These are phyloP conservation scores for Thryonomys swinderianus DNA, from an alignment of 2,113 vertebrate genomes.

Conservation along the genomic window DNA sequence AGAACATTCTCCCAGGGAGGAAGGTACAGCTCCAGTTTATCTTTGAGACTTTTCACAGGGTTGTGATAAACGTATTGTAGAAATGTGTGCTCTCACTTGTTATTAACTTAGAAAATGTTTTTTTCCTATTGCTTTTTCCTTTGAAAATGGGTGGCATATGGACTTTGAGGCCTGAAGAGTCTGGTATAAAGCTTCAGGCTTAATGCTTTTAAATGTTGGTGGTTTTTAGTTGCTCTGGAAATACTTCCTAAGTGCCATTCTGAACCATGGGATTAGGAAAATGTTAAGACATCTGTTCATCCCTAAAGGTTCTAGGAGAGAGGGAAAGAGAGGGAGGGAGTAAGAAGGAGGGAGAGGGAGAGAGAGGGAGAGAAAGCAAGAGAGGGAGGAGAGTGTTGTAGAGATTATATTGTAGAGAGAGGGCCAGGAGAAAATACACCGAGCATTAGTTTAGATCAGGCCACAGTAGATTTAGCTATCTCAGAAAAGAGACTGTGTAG, in stretches of 20 bases:
- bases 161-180: not conserved
- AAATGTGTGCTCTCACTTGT: not conserved
- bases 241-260: not conserved
- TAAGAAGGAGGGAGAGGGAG: not conserved
- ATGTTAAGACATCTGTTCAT: not conserved
- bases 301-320: not conserved
- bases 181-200: not conserved
- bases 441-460: conserved; percentile 54
- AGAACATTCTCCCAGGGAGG: not conserved
- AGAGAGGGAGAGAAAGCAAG: not conserved
- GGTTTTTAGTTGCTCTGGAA: not conserved
- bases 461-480: not conserved
- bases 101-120: conserved; percentile 41
- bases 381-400: not conserved
- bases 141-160: not conserved
- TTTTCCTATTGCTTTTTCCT: conserved; percentile 40
- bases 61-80: not conserved
- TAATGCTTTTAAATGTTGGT: conserved; percentile 24
- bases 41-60: not conserved
- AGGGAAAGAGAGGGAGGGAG: not conserved
- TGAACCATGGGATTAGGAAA: not conserved
- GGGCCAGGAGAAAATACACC: not conserved
- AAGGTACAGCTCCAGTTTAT: not conserved
- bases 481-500: not conserved
- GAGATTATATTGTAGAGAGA: not conserved